Base-by-base conservation (phyloP, 1,140 invertebrate genomes). In the Whitmania pigra region DNA sequence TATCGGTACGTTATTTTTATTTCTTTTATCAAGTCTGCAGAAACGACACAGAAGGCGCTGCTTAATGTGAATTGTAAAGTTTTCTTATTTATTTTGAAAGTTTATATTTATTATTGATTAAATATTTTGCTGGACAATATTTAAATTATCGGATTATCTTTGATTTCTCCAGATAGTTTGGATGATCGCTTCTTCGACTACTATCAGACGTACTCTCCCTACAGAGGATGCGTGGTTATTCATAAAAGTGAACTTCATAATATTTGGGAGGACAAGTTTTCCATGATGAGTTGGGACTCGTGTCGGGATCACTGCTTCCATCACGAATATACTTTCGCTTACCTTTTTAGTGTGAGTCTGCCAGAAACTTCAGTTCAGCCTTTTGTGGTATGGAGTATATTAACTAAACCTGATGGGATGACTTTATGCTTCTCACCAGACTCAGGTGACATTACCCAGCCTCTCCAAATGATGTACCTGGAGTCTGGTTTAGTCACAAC, bases 181-280 rank as follows among this genome's bases (percentile, higher is more conserved):
- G 57, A 63, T 31, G 57, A 63, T 31, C 22, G 57, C 11, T 63
- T 25, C 57, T 63, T 63, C 57, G 57, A 63, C 20, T 63, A 63
- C 29, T 63, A 25, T 63, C 9, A 31, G 22, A 31, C 6, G 15
- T 63, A 25, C 18, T 63, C 57, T 31, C 22, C 22, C 20, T 63
- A 25, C 15, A 63, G 57, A 63, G 57, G 57, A 22, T 63, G 57
- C 57, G 57, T 63, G 5, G 9, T 63, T 1, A 25, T 63, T 31
- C 7, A 63, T 22, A 22, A 31, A 22, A 13, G 11, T 63, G 29
- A 22, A 3, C 22, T 22, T 31, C 0, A 63, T 7, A 31, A 63
- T 22, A 20, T 25, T 15, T 63, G 57, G 57, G 29, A 25, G 11
- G 57, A 63, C 20, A 31, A 63, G 22, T 63, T 63, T 31, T 13